Conservation (phyloP, 2,113 vertebrate genomes). For the Ageneiosus marmoratus region DNA sequence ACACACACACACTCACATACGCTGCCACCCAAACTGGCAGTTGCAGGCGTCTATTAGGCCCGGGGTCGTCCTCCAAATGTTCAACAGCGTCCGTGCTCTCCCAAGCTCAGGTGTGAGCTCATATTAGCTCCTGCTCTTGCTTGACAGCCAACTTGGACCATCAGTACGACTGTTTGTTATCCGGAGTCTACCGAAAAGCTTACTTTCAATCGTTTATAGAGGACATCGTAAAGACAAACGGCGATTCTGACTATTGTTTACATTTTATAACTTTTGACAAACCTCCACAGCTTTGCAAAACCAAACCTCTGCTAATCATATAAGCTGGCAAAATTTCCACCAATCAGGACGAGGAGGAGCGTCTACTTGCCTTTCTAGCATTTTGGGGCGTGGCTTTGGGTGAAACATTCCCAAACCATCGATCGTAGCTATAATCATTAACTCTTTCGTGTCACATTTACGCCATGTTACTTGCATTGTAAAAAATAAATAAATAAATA, state of each 20-base stretch:
- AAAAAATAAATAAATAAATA: too few species aligned
- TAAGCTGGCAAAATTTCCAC: neutral
- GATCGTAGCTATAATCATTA: neutral
- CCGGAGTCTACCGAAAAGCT: neutral
- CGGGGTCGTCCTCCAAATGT: constrained; percentile 60
- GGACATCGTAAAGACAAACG: neutral
- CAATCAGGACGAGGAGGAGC: neutral
- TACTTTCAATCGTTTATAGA: neutral
- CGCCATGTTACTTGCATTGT: neutral
- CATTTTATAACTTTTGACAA: neutral
- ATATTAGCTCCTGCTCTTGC: constrained; percentile 51
- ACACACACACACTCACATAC: constrained; percentile 35
- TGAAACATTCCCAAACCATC: neutral
- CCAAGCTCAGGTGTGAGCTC: constrained; percentile 52
- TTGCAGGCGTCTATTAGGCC: constrained; percentile 60
- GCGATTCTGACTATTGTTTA: neutral
- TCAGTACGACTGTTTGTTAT: neutral
- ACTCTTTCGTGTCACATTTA: neutral
- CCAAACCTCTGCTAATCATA: neutral
- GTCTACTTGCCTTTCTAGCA: neutral
- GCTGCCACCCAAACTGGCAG: constrained; percentile 56
- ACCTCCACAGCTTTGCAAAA: neutral
- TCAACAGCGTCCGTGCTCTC: constrained; percentile 47
- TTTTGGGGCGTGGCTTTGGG: neutral
- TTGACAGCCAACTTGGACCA: constrained; percentile 35